These are phyloP conservation scores for Epistrophe eligans DNA, from an alignment of 2,888 invertebrate genomes.

Conservation along the genomic window DNA sequence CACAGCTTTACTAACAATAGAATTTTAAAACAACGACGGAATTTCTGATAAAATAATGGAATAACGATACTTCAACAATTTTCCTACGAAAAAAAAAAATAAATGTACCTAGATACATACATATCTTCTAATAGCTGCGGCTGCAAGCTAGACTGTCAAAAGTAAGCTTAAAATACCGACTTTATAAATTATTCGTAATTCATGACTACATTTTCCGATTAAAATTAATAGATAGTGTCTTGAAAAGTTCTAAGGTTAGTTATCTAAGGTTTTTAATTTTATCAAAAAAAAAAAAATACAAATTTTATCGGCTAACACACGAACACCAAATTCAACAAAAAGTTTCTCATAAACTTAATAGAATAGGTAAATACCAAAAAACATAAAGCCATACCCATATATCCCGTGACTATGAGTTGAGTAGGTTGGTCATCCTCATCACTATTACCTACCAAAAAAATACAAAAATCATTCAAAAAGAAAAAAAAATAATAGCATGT, in stretches of 20 bases:
- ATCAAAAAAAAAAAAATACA: neutral
- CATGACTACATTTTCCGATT: neutral
- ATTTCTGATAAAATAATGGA: no score
- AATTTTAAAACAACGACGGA: no score
- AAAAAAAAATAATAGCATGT: constrained; percentile 12
- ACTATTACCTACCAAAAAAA: neutral
- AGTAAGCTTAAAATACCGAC: no score
- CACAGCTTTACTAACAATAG: no score
- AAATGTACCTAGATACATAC: no score
- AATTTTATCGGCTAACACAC: neutral
- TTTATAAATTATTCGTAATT: neutral
- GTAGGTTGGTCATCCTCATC: constrained; percentile 5
- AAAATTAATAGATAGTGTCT: neutral
- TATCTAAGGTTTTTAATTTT: neutral
- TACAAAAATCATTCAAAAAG: neutral
- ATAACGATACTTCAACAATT: no score
- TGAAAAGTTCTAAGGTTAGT: neutral
- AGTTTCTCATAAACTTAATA: constrained; percentile 10
- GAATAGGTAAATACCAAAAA: neutral
- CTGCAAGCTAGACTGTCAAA: no score
- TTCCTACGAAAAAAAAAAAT: no score
- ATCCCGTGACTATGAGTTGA: neutral
- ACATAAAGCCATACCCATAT: neutral
- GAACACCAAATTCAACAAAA: neutral
- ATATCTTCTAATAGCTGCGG: no score